Evolutionary conservation across 1,140 invertebrate genomes (phyloP).

Genomic region (Drosophila ambigua): DNA sequence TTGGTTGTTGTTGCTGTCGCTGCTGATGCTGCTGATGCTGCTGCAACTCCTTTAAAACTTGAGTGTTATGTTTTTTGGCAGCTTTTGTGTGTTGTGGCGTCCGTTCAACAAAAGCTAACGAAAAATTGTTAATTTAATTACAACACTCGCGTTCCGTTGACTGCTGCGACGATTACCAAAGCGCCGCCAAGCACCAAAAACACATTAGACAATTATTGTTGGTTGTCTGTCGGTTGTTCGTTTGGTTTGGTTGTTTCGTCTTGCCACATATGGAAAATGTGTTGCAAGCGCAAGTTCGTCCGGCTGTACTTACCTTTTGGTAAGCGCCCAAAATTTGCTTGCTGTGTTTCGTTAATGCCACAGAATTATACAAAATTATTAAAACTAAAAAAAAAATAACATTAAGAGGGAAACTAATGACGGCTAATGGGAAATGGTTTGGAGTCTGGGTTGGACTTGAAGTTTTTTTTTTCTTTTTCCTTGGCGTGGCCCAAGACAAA

Average conservation of each 20-base stretch:
- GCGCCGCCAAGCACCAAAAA: conserved; percentile 55
- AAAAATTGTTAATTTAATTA: conserved; percentile 81
- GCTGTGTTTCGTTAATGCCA: conserved; percentile 21
- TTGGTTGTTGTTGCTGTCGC: conserved; percentile 24
- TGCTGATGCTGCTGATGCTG: conserved; percentile 3
- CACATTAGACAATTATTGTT: conserved; percentile 73
- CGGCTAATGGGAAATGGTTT: conserved; percentile 49
- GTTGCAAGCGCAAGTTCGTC: conserved; percentile 57
- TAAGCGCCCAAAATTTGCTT: conserved; percentile 5
- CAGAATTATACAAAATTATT: conserved; percentile 43
- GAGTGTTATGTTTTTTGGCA: conserved; percentile 46
- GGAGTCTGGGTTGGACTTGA: conserved; percentile 20
- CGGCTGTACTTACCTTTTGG: conserved; percentile 29
- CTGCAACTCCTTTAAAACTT: conserved; percentile 57
- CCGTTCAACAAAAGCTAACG: conserved; percentile 43
- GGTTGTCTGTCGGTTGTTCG: background rate
- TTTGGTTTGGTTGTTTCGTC: conserved; percentile 25
- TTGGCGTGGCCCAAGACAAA: conserved; percentile 39
- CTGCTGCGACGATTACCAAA: conserved; percentile 79
- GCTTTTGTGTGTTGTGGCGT: conserved; percentile 60
- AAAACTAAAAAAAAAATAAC: conserved; percentile 11
- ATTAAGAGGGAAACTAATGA: conserved; percentile 53
- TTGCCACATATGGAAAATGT: conserved; percentile 74
- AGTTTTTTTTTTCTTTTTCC: conserved; percentile 14
- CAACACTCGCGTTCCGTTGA: conserved; percentile 77